These are phyloP conservation scores for Arothron firmamentum DNA, from an alignment of 2,113 vertebrate genomes.

Conservation along the genomic window DNA sequence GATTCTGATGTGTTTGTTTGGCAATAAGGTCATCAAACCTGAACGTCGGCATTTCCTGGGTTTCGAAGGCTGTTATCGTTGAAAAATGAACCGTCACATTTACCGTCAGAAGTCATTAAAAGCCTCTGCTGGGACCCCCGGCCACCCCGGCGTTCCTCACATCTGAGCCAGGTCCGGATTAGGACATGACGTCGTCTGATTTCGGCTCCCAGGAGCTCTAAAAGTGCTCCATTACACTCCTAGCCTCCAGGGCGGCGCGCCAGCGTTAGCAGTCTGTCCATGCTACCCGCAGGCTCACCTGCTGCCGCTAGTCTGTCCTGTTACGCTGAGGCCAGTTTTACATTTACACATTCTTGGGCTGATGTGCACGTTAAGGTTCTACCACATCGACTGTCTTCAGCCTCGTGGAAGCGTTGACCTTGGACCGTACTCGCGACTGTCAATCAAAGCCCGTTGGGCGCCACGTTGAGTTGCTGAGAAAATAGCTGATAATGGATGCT, in stretches of 20 bases:
- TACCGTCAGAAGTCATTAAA: slow-evolving; percentile 31
- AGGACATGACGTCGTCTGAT: slow-evolving; percentile 65
- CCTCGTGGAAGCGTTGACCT: no score
- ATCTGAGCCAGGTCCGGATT: slow-evolving; percentile 46
- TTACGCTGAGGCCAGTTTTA: slow-evolving; percentile 49
- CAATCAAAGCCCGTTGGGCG: no score
- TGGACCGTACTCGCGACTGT: no score
- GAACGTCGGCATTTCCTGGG: neutral
- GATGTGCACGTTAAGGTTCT: no score
- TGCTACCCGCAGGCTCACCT: slow-evolving; percentile 59
- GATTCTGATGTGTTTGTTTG: slow-evolving; percentile 1
- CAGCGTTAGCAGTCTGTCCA: slow-evolving; percentile 53
- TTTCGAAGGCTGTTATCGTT: neutral
- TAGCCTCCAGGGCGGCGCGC: slow-evolving; percentile 50
- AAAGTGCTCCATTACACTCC: slow-evolving; percentile 70
- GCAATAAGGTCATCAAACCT: neutral
- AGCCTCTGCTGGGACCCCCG: neutral
- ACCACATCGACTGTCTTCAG: no score
- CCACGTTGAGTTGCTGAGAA: no score
- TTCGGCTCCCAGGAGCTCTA: slow-evolving; percentile 60
- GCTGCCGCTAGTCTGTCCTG: slow-evolving; percentile 60
- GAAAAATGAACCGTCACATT: slow-evolving; percentile 1
- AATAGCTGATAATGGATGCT: no score
- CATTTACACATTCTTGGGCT: slow-evolving; percentile 23
- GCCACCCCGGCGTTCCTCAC: slow-evolving; percentile 9